Percentiles rank a stretch among this genome's conserved stretches.
Evolutionary conservation across 2,888 invertebrate genomes (phyloP).

Genomic region (Acanthoscelides obtectus): DNA sequence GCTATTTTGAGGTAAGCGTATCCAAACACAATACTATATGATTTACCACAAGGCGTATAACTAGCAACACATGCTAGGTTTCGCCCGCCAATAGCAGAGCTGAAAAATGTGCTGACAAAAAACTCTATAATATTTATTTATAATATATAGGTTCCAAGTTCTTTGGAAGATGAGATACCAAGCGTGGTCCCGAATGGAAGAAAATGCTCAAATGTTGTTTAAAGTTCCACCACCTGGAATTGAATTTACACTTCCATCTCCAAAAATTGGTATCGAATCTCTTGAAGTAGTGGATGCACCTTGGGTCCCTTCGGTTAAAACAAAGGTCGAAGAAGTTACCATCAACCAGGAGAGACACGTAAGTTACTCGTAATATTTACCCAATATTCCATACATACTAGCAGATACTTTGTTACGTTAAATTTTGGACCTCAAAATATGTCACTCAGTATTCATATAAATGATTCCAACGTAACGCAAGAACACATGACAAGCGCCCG

Average conservation of each 20-base stretch:
- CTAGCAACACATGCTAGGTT: neutral
- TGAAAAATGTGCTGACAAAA: too few species aligned
- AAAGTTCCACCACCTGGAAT: conserved; percentile 99
- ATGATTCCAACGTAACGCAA: too few species aligned
- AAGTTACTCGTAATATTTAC: conserved; percentile 43
- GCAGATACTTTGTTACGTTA: too few species aligned
- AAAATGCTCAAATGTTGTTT: conserved; percentile 90
- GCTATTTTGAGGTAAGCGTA: conserved; percentile 66
- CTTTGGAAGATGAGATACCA: conserved; percentile 97
- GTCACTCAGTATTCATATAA: too few species aligned
- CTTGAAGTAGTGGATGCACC: conserved; percentile 96
- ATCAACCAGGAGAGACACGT: conserved; percentile 96
- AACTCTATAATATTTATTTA: neutral
- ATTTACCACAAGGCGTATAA: too few species aligned
- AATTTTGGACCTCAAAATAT: too few species aligned
- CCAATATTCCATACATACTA: conserved; percentile 5
- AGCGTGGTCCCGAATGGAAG: conserved; percentile 99
- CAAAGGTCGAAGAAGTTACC: conserved; percentile 98
- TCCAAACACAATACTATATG: too few species aligned
- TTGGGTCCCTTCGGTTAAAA: conserved; percentile 97
- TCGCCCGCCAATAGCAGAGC: too few species aligned
- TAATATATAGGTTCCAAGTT: conserved; percentile 73
- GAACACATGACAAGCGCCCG: too few species aligned
- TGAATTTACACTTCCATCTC: conserved; percentile 97
- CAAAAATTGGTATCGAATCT: conserved; percentile 95